Evolutionary conservation across 2,797 vertebrate genomes (phyloP).

Genomic region (Karalla daura): DNA sequence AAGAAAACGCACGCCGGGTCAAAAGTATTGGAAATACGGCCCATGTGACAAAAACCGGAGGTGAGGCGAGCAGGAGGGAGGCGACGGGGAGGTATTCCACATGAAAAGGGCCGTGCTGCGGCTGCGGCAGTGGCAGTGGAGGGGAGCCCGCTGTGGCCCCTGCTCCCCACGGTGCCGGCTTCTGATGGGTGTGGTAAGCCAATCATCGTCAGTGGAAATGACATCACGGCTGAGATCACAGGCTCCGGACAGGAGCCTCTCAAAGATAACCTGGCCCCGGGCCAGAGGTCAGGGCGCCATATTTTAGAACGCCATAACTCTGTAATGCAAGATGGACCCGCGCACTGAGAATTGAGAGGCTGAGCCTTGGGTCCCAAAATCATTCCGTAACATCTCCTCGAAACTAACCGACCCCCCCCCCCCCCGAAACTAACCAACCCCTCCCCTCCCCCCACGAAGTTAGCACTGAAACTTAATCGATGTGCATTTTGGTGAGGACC

Average conservation of each 20-base stretch:
- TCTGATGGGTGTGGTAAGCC: slow-evolving; percentile 39
- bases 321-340: no score
- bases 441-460: no score
- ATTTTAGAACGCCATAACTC: neutral
- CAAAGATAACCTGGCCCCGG: slow-evolving; percentile 28
- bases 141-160: neutral
- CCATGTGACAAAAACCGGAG: neutral
- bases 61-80: neutral
- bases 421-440: no score
- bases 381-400: no score
- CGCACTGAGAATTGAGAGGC: no score
- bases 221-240: slow-evolving; percentile 49
- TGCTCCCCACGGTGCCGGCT: slow-evolving; percentile 1
- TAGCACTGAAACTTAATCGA: no score
- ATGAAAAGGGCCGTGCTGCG: no score
- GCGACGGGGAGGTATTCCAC: neutral
- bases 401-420: no score
- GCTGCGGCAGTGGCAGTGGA: neutral
- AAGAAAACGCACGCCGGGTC: neutral
- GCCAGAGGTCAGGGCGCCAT: neutral
- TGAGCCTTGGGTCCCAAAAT: no score
- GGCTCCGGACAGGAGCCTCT: slow-evolving; percentile 13
- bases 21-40: neutral
- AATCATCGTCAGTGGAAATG: slow-evolving; percentile 52
- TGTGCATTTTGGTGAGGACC: no score